Base-by-base conservation (phyloP, 2,888 invertebrate genomes). In the Epicampocera succincta region DNA sequence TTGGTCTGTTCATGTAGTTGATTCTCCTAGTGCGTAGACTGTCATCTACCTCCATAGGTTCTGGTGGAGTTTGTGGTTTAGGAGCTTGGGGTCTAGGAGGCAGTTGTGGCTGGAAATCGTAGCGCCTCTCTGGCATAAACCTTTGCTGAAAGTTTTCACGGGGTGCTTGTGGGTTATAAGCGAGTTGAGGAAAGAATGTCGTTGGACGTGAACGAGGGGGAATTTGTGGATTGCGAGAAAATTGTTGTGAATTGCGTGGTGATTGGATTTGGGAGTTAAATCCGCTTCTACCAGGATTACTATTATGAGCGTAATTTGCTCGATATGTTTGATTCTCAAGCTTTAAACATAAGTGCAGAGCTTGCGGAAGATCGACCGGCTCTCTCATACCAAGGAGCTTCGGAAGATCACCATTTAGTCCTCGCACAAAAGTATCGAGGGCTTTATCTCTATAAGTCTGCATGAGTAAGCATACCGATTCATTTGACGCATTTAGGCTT, bases 11-110 rank as follows among this genome's bases (percentile, higher is more conserved):
- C 19, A 69, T 69, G 21, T 69, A 69, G 19, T 58, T 54, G 13
- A 68, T 42, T 66, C 21, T 66, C 0, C 52, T 66, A 52, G 66
- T 66, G 40, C 52, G 42, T 17, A 66, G 40, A 44, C 50, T 72
- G 50, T 60, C 40, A 13, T 60, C 60, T 17, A 60, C 50, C 25
- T 72, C 60, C 50, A 60, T 42, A 3, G 54, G 54, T 12, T 56
- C 44, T 68, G 68, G 68, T 2, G 5, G 9, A 40, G 29, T 40
- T 50, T 42, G 72, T 15, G 71, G 58, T 15, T 40, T 58, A 15
- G 60, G 38, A 38, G n/a, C 46, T 60, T 54, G 54, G 4, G 58
- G 48, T 21, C 40, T 48, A 21, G 21, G 71, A 5, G 50, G 71
- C 6, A 25, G 50, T 44, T 68, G 54, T 29, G 54, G 4, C 11